Percentiles rank a stretch among this genome's conserved stretches.
Evolutionary conservation across 2,888 invertebrate species (phyloP).

Genomic region (Leptothorax acervorum): DNA sequence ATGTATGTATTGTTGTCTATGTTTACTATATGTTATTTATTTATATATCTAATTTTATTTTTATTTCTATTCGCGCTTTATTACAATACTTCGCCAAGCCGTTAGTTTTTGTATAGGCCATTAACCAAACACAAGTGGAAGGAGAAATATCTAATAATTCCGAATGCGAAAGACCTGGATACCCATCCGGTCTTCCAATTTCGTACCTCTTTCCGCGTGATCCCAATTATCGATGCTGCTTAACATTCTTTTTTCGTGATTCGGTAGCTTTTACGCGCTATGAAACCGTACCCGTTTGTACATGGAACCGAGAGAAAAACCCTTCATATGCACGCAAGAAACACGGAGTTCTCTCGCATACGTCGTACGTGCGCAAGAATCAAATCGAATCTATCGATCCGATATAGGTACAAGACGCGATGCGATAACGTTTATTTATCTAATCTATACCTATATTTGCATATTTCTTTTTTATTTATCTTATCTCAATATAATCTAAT

Average conservation of each 20-base stretch:
- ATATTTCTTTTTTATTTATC: conserved; percentile 4
- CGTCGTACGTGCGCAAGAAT: conserved; percentile 37
- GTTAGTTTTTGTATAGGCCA: neutral
- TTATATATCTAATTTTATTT: neutral
- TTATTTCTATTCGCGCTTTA: neutral
- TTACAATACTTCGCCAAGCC: neutral
- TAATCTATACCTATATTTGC: neutral
- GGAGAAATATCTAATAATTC: conserved; percentile 16
- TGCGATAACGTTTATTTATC: neutral
- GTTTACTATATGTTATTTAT: neutral
- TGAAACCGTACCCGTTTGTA: conserved; percentile 45
- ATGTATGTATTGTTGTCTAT: neutral
- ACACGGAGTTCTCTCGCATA: conserved; percentile 8
- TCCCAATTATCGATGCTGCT: conserved; percentile 16
- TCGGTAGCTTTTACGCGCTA: conserved; percentile 9
- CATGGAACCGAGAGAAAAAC: conserved; percentile 32
- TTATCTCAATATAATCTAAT: neutral
- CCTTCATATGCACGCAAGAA: conserved; percentile 39
- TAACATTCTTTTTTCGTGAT: conserved; percentile 32
- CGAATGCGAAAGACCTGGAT: neutral
- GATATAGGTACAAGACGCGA: neutral
- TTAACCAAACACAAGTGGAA: neutral
- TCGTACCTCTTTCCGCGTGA: neutral
- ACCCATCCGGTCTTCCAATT: neutral
- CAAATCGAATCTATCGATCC: conserved; percentile 41